Base-by-base conservation (phyloP, 2,113 vertebrate species). In the Microtus richardsoni region DNA sequence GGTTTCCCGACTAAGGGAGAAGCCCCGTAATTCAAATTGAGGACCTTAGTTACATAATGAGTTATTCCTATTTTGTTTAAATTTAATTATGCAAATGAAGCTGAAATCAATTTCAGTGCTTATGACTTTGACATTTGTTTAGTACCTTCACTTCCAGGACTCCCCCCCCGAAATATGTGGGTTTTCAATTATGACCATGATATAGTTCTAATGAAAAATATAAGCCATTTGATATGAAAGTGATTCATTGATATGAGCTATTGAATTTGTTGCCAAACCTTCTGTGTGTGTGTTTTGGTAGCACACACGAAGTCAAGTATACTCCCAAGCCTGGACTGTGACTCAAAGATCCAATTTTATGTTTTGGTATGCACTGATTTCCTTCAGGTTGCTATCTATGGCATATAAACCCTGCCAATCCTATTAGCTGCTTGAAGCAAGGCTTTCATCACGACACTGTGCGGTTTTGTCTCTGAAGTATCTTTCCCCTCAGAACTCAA, bases 1-100 rank as follows among this genome's bases (percentile, higher is more conserved):
- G 85, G 44, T 94, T 95, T 93, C 80, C 54, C 91, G 88, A 91
- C 75, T 83, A 96, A 60, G 17, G 28, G 41, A 73, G 78, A 68
- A 19, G n/a, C 91, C 24, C 62, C 89, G 17, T 71, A 49, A 54
- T 71, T 95, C 87, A 91, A 88, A 89, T 49, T 41, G 49, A 95
- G 11, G 12, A 28, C 79, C 3, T 71, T 84, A 80, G 33, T 84
- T 97, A 84, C 44, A 60, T 70, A 83, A 95, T 86, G 28, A 97
- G 86, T 94, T 74, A 75, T 87, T 95, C 52, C n/a, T 75, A 75
- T 93, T 94, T 91, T 90, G 64, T 95, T 94, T 97, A 90, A 93
- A 96, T 91, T 91, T 68, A 96, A 88, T 93, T 93, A 78, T 91
- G 66, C 28, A 95, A 80, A 89, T 83, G 54, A 62, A 39, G 36